These are phyloP conservation scores for Eupleurogrammus muticus DNA, from an alignment of 2,797 vertebrate species.

Conservation along the genomic window DNA sequence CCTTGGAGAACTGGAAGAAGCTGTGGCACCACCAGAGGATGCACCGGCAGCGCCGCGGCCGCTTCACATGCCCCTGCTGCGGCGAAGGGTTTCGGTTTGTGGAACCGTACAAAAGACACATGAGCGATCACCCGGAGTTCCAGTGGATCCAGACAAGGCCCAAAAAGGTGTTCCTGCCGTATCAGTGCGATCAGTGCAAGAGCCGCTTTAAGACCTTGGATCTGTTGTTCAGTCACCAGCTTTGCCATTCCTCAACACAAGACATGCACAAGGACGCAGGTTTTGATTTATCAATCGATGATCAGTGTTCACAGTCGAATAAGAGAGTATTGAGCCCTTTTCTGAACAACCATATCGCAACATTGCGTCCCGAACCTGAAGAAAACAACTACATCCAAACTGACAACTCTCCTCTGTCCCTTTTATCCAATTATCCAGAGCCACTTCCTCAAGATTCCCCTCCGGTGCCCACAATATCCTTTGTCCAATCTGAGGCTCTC, in stretches of 20 bases:
- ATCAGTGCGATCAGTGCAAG: slow-evolving; percentile 82
- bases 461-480: slow-evolving; percentile 7
- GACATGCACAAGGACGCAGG: slow-evolving; percentile 45
- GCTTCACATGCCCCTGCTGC: slow-evolving; percentile 82
- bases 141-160: slow-evolving; percentile 69
- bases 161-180: slow-evolving; percentile 74
- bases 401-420: not conserved
- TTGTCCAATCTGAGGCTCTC: slow-evolving; percentile 14
- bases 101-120: slow-evolving; percentile 78
- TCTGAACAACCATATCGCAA: not conserved
- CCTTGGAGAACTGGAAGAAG: slow-evolving; percentile 80
- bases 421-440: slow-evolving; percentile 17
- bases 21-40: slow-evolving; percentile 85
- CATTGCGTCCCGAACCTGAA: not conserved
- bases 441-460: slow-evolving; percentile 5
- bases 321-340: slow-evolving; percentile 14
- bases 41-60: slow-evolving; percentile 79
- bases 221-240: slow-evolving; percentile 82
- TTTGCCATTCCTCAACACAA: slow-evolving; percentile 72
- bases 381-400: not conserved
- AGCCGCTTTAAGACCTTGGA: slow-evolving; percentile 80
- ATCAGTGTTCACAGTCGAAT: slow-evolving; percentile 9
- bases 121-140: slow-evolving; percentile 80
- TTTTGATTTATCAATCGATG: slow-evolving; percentile 54
- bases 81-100: slow-evolving; percentile 82